These are phyloP conservation scores for Scelioninae gen. 1 DNA, from an alignment of 2,888 invertebrate species.

Conservation along the genomic window DNA sequence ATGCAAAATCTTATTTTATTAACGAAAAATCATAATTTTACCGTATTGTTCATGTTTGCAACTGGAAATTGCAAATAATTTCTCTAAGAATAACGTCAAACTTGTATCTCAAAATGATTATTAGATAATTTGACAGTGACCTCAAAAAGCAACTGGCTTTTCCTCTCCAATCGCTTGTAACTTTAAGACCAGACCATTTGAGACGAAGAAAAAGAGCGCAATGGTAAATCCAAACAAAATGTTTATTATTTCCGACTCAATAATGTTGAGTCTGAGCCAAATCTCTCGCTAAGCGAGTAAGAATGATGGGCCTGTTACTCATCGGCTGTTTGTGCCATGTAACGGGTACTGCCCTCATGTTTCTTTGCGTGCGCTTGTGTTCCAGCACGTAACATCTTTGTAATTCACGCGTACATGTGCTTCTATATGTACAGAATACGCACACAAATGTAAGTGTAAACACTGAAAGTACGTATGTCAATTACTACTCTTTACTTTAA, in stretches of 20 bases:
- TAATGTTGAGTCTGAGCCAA: conserved; percentile 26
- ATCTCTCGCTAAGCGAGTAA: conserved; percentile 16
- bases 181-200: background rate
- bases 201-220: conserved; percentile 5
- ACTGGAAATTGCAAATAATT: too few relatives aligned
- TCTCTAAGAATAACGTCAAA: too few relatives aligned
- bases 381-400: conserved; percentile 44
- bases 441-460: background rate
- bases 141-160: background rate
- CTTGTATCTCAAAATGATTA: too few relatives aligned
- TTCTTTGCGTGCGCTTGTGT: conserved; percentile 36
- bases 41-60: too few relatives aligned
- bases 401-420: conserved; percentile 31
- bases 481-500: too few relatives aligned
- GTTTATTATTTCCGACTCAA: conserved; percentile 39
- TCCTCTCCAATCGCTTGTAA: background rate
- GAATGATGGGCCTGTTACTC: conserved; percentile 55
- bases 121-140: too few relatives aligned
- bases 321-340: conserved; percentile 52
- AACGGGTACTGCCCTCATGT: conserved; percentile 58
- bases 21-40: too few relatives aligned
- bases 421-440: background rate
- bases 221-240: conserved; percentile 32
- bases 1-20: too few relatives aligned
- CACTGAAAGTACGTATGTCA: too few relatives aligned